These are phyloP conservation scores for Endotricha flammealis DNA, from an alignment of 2,888 invertebrate species.

Conservation along the genomic window DNA sequence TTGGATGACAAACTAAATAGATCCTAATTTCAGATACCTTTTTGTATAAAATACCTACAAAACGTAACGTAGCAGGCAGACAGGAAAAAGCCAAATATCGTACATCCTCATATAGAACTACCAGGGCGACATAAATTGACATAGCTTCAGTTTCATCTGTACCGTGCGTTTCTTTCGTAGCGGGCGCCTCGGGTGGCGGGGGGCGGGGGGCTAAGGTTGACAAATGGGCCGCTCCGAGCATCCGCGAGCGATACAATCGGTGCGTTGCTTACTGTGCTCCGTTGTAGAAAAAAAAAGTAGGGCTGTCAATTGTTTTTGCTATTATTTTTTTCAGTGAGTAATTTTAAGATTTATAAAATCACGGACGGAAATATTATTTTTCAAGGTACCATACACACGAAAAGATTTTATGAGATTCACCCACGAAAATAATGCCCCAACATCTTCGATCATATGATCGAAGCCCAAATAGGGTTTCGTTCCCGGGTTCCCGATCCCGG, in stretches of 20 bases:
- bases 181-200: constrained; percentile 25
- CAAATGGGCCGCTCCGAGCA: constrained; percentile 78
- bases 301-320: constrained; percentile 38
- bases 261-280: constrained; percentile 78
- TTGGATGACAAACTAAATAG: too few relatives aligned
- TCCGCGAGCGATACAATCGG: constrained; percentile 77
- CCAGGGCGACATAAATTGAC: constrained; percentile 51
- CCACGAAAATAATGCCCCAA: too few relatives aligned
- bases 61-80: background rate
- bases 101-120: constrained; percentile 7
- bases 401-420: too few relatives aligned
- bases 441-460: too few relatives aligned
- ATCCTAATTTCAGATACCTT: too few relatives aligned
- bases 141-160: constrained; percentile 60
- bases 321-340: background rate
- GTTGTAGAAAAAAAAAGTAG: constrained; percentile 80
- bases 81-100: background rate
- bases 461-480: too few relatives aligned
- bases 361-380: too few relatives aligned
- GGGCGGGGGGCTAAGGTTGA: constrained; percentile 65
- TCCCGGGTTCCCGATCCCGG: too few relatives aligned
- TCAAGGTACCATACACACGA: too few relatives aligned
- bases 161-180: constrained; percentile 65
- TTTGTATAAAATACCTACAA: too few relatives aligned
- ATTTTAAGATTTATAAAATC: background rate